Conservation (phyloP, 2,113 vertebrate species). For the Anarrhichthys ocellatus region DNA sequence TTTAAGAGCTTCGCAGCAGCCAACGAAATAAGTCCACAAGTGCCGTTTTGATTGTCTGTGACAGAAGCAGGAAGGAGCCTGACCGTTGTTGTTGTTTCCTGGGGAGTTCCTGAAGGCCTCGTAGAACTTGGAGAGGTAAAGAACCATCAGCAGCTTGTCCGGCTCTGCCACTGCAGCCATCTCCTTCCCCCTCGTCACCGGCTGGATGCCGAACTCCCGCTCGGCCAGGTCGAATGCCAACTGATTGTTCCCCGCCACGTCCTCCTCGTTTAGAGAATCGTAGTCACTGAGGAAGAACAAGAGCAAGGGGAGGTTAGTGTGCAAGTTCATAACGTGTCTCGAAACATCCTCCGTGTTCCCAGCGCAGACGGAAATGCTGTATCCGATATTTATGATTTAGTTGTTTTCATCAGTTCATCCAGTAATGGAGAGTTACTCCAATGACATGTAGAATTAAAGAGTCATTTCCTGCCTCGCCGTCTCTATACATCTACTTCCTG, state of each 20-base stretch:
- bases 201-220: constrained; percentile 91
- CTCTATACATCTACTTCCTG: not conserved
- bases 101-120: constrained; percentile 90
- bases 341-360: not conserved
- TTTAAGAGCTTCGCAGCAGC: not conserved
- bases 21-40: not conserved
- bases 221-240: constrained; percentile 92
- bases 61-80: constrained; percentile 38
- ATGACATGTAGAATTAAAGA: not conserved
- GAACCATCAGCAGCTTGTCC: constrained; percentile 94
- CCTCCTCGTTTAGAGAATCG: constrained; percentile 87
- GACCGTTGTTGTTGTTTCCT: constrained; percentile 82
- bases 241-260: constrained; percentile 90
- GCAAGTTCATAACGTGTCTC: not conserved
- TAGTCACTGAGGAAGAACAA: constrained; percentile 85
- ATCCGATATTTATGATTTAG: not conserved
- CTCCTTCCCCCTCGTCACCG: constrained; percentile 90
- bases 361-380: not conserved
- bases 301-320: not conserved
- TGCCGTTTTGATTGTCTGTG: not conserved
- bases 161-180: constrained; percentile 86
- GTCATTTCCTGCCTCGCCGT: not conserved
- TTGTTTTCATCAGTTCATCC: not conserved
- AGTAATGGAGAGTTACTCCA: not conserved
- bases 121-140: constrained; percentile 96